Conservation (phyloP, 2,113 vertebrate species). For the Oenanthe oenanthe region DNA sequence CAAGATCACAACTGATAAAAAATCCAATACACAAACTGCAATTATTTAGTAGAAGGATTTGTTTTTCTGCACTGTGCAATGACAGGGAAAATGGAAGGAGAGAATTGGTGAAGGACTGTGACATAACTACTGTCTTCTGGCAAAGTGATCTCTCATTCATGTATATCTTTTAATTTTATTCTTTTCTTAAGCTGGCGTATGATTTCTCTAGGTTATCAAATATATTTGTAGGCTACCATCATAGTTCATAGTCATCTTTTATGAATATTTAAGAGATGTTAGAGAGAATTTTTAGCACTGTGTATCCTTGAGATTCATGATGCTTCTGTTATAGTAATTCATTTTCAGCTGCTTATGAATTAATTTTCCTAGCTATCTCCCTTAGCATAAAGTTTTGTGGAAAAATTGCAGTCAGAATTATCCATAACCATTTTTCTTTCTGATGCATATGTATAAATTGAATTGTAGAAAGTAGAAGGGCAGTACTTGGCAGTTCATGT, state of each 20-base stretch:
- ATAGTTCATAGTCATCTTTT: not conserved
- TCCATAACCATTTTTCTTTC: not conserved
- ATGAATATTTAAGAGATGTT: not conserved
- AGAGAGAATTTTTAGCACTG: not conserved
- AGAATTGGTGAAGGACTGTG: not conserved
- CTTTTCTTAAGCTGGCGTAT: not conserved
- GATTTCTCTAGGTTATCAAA: not conserved
- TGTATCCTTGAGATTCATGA: fast-evolving
- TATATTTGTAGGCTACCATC: not conserved
- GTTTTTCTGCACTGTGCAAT: not conserved
- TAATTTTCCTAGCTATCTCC: not conserved
- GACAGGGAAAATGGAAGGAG: not conserved
- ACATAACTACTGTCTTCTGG: not conserved
- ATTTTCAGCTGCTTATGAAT: not conserved
- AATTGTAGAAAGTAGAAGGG: not conserved
- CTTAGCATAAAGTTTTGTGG: not conserved
- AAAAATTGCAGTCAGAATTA: not conserved
- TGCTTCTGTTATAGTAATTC: not conserved
- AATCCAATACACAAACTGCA: not conserved
- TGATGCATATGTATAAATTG: not conserved
- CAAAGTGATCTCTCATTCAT: not conserved
- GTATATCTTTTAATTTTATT: not conserved
- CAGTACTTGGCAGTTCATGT: not conserved
- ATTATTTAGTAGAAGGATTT: not conserved
- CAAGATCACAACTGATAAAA: not conserved